A percentile compares a stretch with the other conserved stretches of the same genome.
phyloP scores from a whole-genome alignment of 2,797 vertebrate species.

The Syncerus caffer region DNA sequence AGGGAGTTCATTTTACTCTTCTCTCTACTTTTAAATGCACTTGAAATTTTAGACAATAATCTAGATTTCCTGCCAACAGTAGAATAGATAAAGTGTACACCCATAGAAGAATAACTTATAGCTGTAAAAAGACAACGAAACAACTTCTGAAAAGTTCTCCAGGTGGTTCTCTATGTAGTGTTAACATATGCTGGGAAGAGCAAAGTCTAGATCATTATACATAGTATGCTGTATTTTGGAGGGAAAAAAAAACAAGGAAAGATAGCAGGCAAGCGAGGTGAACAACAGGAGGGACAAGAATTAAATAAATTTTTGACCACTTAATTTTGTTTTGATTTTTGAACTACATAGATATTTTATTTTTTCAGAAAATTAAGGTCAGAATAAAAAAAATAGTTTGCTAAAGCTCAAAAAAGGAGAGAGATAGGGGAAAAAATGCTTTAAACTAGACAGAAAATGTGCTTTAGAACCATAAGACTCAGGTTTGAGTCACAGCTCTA shows the following conservation, averaged over 20 bases:
- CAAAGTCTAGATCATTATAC: background rate
- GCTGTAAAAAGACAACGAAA: background rate
- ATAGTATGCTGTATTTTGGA: background rate
- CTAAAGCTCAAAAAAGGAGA: background rate
- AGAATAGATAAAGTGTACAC: background rate
- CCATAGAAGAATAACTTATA: background rate
- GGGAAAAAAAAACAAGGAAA: background rate
- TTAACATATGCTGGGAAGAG: background rate
- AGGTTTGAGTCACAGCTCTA: background rate
- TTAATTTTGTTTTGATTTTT: background rate
- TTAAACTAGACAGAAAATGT: background rate
- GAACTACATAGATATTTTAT: background rate
- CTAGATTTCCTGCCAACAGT: background rate
- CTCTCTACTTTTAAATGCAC: background rate
- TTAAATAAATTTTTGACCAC: background rate
- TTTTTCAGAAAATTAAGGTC: background rate
- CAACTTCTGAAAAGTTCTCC: background rate
- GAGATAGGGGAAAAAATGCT: background rate
- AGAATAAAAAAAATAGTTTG: background rate
- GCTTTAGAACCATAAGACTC: background rate
- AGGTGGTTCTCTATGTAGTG: background rate
- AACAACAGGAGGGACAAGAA: background rate
- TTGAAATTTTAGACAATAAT: slow-evolving; percentile 16
- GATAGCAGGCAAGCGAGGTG: background rate
- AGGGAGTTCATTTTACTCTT: background rate